Evolutionary conservation across 35 echinoderm and acorn worm species (phyloP), one percentile per base, ranked within the genome.

Genomic region (Apostichopus japonicus): DNA sequence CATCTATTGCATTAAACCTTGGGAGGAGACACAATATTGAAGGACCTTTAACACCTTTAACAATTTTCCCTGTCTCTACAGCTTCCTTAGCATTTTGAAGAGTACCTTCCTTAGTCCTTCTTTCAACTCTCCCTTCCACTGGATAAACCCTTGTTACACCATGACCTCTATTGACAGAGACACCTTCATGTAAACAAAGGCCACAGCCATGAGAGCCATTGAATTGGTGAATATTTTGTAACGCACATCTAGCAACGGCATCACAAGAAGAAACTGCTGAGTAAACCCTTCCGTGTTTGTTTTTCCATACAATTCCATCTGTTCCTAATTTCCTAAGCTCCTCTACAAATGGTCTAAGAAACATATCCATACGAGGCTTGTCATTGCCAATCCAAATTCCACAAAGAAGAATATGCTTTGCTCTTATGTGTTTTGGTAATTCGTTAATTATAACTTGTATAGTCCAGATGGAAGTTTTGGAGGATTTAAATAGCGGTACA

Each of bases 401-500:
- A 70, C 79, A 25, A 8, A 93, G 6, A 10, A 93, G 79, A n/a
- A 83, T 86, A 54, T 93, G 92, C 4, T 93, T 67, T 10, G 73
- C 71, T 44, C 54, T 58, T 10, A 72, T 10, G 13, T 83, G 84
- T 33, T 54, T 23, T 23, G 92, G 79, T 10, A 93, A 63, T 17
- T 65, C 56, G 54, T 81, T 44, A 17, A 93, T 10, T 10, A 52
- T 83, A 72, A 79, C 84, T 21, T 86, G 92, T 24, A 93, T 83
- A 19, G 80, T 79, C 92, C 92, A 93, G 19, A 93, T 79, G 53
- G 54, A 65, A 70, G 10, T 23, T 72, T 54, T 59, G 19, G 19
- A 19, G 16, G 92, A 93, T 86, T 93, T 84, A 56, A 93, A 93
- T 57, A 59, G 79, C 13, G 92, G 82, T 23, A 83, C 62, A 51